Conservation (phyloP, 2,797 vertebrate genomes). For the Danio kyathit region DNA sequence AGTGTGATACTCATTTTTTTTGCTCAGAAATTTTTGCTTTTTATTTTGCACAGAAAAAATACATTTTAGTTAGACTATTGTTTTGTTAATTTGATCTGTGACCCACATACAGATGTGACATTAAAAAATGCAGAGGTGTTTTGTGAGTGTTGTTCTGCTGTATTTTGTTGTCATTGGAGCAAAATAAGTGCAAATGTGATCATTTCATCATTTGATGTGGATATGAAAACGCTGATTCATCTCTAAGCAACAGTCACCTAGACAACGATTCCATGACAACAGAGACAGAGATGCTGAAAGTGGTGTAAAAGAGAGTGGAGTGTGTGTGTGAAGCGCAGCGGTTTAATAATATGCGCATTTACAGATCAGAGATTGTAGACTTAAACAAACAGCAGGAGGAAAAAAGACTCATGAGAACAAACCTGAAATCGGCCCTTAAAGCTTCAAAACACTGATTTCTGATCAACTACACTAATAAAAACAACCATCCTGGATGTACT, state of each 20-base stretch:
- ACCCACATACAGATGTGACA: too few species aligned
- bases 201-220: not conserved
- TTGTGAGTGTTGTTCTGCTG: not conserved
- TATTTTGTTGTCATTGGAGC: not conserved
- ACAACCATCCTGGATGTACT: too few species aligned
- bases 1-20: too few species aligned
- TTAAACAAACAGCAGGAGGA: not conserved
- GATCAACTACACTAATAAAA: too few species aligned
- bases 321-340: not conserved
- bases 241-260: slow-evolving; percentile 67
- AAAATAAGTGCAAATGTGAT: not conserved
- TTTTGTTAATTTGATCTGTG: too few species aligned
- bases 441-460: too few species aligned
- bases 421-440: not conserved
- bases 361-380: slow-evolving; percentile 4
- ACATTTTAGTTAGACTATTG: too few species aligned
- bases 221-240: slow-evolving; percentile 74
- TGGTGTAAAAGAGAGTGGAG: slow-evolving; percentile 47
- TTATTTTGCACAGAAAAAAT: too few species aligned
- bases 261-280: slow-evolving; percentile 70
- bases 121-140: not conserved
- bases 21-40: too few species aligned
- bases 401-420: not conserved
- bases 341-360: not conserved
- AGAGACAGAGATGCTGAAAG: slow-evolving; percentile 39